Evolutionary conservation across 2,797 vertebrate species (phyloP), one percentile per base, ranked within the genome.

Genomic region (Ceyx erithaca): DNA sequence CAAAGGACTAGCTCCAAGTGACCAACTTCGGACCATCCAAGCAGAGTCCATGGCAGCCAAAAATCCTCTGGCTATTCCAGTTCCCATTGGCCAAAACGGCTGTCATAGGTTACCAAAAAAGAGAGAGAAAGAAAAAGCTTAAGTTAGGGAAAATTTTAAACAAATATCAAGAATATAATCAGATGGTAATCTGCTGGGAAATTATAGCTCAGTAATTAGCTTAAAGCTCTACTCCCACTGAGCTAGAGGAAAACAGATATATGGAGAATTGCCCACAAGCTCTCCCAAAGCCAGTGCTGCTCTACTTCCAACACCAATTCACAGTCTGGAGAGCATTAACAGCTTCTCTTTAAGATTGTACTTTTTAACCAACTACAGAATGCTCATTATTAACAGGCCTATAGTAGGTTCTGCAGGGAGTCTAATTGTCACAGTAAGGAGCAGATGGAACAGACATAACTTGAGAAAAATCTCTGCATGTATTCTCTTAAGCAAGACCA

Each of bases 21-120:
- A 98, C 99, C 99, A 99, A 90, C 99, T 99, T 90, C 98, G 98
- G 95, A 99, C 99, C 99, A 99, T 99, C 99, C 99, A 99, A 61
- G 98, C 99, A 0, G 99, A 98, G 96, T 99, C 99, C 98, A 99
- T 99, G 49, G 98, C 99, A 94, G 99, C 99, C 94, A 99, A 97
- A 97, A 99, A 99, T 64, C 99, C 99, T 78, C 99, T 98, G 30
- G 99, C 99, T 89, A 99, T 99, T 94, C 99, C 99, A 55, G 99
- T 99, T 93, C 99, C 99, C 99, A 99, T 99, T 21, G 99, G 99
- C 99, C 99, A 99, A 97, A 99, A 99, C 1, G 99, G 99, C 99
- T 98, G 75, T 79, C 35, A 46, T 33, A 70, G 63, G 72, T 89
- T 8, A 63, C 7, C 4, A 58, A 75, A 79, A 72, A 54, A 79